Percentiles rank a stretch among this genome's conserved stretches.
Conservation (phyloP, 2,113 vertebrate genomes). For the Dicrurus megarhynchus region DNA sequence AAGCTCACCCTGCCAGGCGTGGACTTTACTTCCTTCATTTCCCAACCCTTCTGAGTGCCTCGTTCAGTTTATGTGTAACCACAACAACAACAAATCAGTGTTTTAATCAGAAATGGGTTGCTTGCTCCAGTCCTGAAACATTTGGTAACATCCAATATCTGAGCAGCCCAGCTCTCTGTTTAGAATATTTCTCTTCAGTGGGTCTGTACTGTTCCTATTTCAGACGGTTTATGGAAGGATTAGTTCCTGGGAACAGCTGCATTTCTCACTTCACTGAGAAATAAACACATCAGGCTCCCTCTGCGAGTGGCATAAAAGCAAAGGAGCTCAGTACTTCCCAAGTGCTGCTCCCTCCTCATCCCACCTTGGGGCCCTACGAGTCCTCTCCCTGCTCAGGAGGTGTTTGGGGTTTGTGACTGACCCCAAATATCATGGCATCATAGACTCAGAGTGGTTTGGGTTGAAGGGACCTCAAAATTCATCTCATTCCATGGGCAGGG, state of each 20-base stretch:
- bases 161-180: not conserved
- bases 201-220: not conserved
- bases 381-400: not conserved
- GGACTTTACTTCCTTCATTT: not conserved
- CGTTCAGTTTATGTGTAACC: fast-evolving
- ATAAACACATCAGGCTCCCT: not conserved
- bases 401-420: not conserved
- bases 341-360: not conserved
- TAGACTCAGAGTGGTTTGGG: not conserved
- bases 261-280: not conserved
- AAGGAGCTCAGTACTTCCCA: not conserved
- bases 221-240: not conserved
- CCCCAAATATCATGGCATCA: not conserved
- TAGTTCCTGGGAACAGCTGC: not conserved
- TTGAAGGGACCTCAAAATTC: not conserved
- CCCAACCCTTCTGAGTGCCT: not conserved
- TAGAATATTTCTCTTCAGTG: not conserved
- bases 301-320: not conserved
- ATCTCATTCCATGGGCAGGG: fast-evolving
- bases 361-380: not conserved
- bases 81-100: not conserved
- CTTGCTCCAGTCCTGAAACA: not conserved
- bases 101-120: not conserved
- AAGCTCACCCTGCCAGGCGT: fast-evolving
- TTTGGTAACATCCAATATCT: fast-evolving